Evolutionary conservation across 1,140 invertebrate genomes (phyloP).

Genomic region (Leptinotarsa lineolata): DNA sequence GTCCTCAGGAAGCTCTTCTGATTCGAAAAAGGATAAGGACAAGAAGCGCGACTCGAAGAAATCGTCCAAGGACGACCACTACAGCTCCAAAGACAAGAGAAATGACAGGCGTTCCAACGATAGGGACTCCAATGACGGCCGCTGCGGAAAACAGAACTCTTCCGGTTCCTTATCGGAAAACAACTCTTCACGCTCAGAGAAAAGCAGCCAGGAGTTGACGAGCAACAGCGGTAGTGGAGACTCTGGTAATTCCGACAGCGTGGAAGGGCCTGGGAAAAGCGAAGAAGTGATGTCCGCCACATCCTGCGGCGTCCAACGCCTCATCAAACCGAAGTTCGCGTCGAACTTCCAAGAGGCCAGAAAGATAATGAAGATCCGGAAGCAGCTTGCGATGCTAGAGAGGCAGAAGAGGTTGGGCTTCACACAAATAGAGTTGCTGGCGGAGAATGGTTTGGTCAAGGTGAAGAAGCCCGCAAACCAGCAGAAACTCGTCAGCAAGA

Average conservation of each 20-base stretch:
- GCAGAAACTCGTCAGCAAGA: constrained; percentile 61
- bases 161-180: constrained; percentile 36
- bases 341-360: constrained; percentile 65
- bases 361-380: constrained; percentile 66
- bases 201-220: constrained; percentile 37
- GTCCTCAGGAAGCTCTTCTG: constrained; percentile 1
- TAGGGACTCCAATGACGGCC: constrained; percentile 64
- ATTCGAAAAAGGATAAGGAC: constrained; percentile 38
- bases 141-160: constrained; percentile 39
- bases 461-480: neutral
- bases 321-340: constrained; percentile 65
- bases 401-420: constrained; percentile 57
- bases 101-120: constrained; percentile 61
- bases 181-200: constrained; percentile 30
- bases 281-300: neutral
- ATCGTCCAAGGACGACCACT: constrained; percentile 61
- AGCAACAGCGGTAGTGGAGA: constrained; percentile 40
- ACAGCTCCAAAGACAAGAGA: constrained; percentile 59
- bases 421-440: constrained; percentile 20
- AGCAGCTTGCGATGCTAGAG: constrained; percentile 64
- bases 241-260: constrained; percentile 50
- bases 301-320: neutral
- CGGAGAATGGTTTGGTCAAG: neutral
- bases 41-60: constrained; percentile 58
- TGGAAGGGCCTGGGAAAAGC: constrained; percentile 25